Conservation (phyloP, 2,113 vertebrate species). For the Platysteira castanea region DNA sequence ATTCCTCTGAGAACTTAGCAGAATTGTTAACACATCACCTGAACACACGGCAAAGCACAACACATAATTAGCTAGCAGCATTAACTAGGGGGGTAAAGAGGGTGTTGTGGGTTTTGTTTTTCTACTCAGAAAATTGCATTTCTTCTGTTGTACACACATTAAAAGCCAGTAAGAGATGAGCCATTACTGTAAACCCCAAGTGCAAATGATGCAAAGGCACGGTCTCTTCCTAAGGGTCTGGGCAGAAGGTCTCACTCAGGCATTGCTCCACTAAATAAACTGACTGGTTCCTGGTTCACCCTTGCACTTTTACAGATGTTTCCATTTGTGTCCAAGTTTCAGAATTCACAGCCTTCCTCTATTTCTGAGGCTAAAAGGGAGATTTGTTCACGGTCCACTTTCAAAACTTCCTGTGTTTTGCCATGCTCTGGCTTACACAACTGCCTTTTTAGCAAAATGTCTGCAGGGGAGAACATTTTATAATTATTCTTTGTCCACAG, state of each 20-base stretch:
- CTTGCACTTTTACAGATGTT: neutral
- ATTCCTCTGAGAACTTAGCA: neutral
- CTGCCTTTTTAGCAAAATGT: neutral
- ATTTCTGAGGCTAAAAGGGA: neutral
- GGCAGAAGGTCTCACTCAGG: neutral
- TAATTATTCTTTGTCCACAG: neutral
- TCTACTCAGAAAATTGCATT: neutral
- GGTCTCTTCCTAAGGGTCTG: neutral
- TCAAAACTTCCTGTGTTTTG: neutral
- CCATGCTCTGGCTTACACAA: neutral
- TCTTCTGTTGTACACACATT: neutral
- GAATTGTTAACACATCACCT: neutral
- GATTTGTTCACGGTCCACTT: neutral
- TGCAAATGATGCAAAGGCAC: neutral
- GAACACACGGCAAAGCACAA: neutral
- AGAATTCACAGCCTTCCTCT: neutral
- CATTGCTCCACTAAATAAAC: neutral
- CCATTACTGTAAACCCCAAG: neutral
- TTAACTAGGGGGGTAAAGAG: rapidly evolving
- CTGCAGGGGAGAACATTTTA: neutral
- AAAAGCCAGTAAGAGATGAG: neutral
- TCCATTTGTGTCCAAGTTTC: neutral
- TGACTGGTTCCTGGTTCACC: neutral
- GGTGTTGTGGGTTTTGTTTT: neutral
- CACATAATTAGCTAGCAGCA: neutral